Percentiles rank a stretch among this genome's conserved stretches.
Conservation (phyloP, 2,113 vertebrate genomes). For the Serilophus lunatus region DNA sequence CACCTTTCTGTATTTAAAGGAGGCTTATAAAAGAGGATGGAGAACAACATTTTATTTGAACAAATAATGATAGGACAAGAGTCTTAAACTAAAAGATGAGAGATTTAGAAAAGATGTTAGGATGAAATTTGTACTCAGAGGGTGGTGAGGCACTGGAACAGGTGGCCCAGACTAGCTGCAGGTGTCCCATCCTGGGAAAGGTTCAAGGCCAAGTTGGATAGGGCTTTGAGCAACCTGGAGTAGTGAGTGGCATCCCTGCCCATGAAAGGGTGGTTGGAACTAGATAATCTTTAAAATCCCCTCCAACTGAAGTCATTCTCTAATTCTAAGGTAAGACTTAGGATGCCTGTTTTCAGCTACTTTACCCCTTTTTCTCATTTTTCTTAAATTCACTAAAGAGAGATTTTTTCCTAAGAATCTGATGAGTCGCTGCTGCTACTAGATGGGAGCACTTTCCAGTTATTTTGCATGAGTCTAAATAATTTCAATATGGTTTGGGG, state of each 20-base stretch:
- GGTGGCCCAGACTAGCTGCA: not conserved
- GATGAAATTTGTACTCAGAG: not conserved
- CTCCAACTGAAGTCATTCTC: not conserved
- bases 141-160: not conserved
- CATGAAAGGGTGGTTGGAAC: not conserved
- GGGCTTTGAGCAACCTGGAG: not conserved
- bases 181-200: not conserved
- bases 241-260: not conserved
- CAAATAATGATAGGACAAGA: not conserved
- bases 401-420: not conserved
- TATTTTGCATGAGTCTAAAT: not conserved
- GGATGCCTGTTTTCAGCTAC: not conserved
- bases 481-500: not conserved
- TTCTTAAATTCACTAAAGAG: not conserved
- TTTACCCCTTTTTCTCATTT: not conserved
- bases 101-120: not conserved
- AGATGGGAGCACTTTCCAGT: not conserved
- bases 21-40: not conserved
- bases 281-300: not conserved
- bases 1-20: not conserved
- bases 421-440: not conserved
- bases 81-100: not conserved
- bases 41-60: not conserved
- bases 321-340: not conserved
- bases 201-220: not conserved